phyloP scores from a whole-genome alignment of 2,797 vertebrate genomes.

The Orientallactaga sibirica region DNA sequence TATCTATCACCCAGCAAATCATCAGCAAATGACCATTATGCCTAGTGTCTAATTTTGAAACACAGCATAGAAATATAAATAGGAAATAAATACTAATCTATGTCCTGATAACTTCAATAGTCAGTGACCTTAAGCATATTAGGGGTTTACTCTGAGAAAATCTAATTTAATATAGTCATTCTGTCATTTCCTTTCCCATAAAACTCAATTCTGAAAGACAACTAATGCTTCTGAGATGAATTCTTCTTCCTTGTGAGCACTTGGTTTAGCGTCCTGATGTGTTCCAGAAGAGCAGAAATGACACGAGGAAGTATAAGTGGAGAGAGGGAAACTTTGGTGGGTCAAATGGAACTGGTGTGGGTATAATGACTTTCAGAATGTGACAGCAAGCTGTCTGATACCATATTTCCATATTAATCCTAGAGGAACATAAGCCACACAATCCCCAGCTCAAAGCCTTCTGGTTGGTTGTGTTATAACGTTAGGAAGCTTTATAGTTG shows the following conservation, averaged over 20 bases:
- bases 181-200: slow-evolving; percentile 14
- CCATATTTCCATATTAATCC: slow-evolving; percentile 64
- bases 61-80: slow-evolving; percentile 1
- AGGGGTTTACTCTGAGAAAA: slow-evolving; percentile 13
- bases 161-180: slow-evolving; percentile 49
- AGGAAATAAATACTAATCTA: slow-evolving; percentile 36
- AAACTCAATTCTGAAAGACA: slow-evolving; percentile 59
- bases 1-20: slow-evolving; percentile 1
- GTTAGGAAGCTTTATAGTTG: slow-evolving; percentile 59
- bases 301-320: neutral
- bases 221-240: neutral
- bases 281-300: neutral
- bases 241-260: neutral
- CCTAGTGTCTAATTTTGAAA: slow-evolving; percentile 18
- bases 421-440: slow-evolving; percentile 17
- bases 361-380: slow-evolving; percentile 56
- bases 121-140: slow-evolving; percentile 18
- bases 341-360: slow-evolving; percentile 36
- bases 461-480: slow-evolving; percentile 43
- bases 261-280: slow-evolving; percentile 21
- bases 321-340: slow-evolving; percentile 5
- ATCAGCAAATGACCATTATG: neutral
- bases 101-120: neutral
- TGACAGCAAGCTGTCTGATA: slow-evolving; percentile 62
- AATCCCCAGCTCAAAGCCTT: slow-evolving; percentile 53